phyloP scores from a whole-genome alignment of 2,113 vertebrate genomes.

The Ictalurus punctatus region DNA sequence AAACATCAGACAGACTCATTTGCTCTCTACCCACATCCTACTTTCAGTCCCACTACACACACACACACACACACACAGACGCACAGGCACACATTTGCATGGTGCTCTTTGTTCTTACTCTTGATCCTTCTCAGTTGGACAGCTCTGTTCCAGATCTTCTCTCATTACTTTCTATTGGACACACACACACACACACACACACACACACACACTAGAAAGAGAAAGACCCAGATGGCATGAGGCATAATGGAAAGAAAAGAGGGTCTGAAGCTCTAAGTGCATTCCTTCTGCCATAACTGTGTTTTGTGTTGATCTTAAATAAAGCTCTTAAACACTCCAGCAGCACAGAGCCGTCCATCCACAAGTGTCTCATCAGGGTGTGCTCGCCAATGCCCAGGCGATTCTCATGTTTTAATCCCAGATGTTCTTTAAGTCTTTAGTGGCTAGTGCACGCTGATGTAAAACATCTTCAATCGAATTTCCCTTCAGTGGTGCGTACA shows the following conservation, averaged over 20 bases:
- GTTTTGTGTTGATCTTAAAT: slow-evolving; percentile 22
- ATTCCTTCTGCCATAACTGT: slow-evolving; percentile 9
- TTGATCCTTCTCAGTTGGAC: slow-evolving; percentile 60
- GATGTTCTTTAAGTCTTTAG: not conserved
- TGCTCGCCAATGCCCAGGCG: not conserved
- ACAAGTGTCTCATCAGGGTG: slow-evolving; percentile 7
- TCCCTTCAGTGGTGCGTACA: not conserved
- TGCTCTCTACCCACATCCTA: slow-evolving; percentile 46
- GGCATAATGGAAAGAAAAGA: slow-evolving; percentile 5
- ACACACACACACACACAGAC: slow-evolving; percentile 43
- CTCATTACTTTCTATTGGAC: slow-evolving; percentile 41
- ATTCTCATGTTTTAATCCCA: not conserved
- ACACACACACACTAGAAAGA: slow-evolving; percentile 47
- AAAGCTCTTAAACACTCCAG: slow-evolving; percentile 9
- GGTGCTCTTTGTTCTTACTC: slow-evolving; percentile 52
- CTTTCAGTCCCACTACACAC: slow-evolving; percentile 51
- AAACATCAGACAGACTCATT: slow-evolving; percentile 37
- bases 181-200: slow-evolving; percentile 53
- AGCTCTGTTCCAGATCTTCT: slow-evolving; percentile 50
- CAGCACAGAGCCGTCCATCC: not conserved
- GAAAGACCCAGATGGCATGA: not conserved
- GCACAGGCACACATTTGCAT: slow-evolving; percentile 59
- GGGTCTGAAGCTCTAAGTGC: not conserved
- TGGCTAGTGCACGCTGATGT: not conserved
- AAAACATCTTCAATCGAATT: not conserved